phyloP scores from a whole-genome alignment of 2,113 vertebrate genomes.

The Ptilorrhoa leucosticta region DNA sequence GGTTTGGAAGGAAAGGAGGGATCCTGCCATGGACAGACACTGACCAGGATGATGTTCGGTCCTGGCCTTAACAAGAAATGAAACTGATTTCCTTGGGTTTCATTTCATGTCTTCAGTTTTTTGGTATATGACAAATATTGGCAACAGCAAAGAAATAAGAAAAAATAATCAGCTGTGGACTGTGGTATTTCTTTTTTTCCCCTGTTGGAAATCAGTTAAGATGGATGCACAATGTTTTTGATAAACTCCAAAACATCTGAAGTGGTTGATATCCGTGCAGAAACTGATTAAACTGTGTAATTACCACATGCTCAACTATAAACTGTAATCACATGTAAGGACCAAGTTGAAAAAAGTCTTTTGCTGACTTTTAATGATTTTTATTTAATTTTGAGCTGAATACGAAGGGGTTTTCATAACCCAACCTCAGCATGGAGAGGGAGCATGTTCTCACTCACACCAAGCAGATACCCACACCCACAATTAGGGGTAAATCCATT shows the following conservation, averaged over 20 bases:
- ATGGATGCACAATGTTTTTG: background rate
- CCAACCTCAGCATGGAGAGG: background rate
- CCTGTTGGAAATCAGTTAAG: background rate
- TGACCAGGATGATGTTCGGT: background rate
- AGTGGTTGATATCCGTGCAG: background rate
- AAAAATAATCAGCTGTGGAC: background rate
- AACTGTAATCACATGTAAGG: background rate
- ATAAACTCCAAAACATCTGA: background rate
- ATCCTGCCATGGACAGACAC: background rate
- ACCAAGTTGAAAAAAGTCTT: background rate
- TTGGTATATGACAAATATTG: background rate
- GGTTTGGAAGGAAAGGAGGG: background rate
- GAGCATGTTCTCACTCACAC: background rate
- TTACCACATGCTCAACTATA: background rate
- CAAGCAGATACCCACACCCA: background rate
- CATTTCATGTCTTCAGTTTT: background rate
- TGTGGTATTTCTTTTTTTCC: background rate
- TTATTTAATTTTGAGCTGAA: background rate
- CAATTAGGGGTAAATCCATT: fast-evolving
- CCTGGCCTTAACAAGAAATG: background rate
- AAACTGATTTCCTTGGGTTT: background rate
- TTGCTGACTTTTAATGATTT: background rate
- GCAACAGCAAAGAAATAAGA: background rate
- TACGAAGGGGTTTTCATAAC: background rate
- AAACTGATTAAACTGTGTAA: background rate